Base-by-base conservation (phyloP, 2,797 vertebrate species). In the Rhinatrema bivittatum region DNA sequence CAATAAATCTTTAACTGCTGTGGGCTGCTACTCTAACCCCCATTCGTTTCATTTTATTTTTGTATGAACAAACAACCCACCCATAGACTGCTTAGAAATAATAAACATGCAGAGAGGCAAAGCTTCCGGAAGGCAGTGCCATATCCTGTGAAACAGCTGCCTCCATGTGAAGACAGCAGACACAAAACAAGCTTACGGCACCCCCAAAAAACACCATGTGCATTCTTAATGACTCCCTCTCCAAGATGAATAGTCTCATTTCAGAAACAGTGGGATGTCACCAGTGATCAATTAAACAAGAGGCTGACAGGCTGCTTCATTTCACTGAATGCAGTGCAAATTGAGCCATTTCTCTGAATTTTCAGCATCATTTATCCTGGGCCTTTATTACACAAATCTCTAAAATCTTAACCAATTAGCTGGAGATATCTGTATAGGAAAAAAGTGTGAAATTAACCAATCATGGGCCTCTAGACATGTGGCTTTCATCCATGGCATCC, bases 301-400 rank as follows among this genome's bases (percentile, higher is more conserved):
- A 35, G 52, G 15, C 23, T 57, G 56, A 43, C 1, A 11, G 16
- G 39, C 11, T 42, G 71, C 21, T 12, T 65, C 49, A 60, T 26
- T 62, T 50, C 39, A 59, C 6, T 60, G 46, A 69, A 65, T 43
- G 57, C 32, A 32, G 54, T 65, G 42, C 30, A 71, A 62, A 70
- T 29, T 49, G 54, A 67, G 36, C 56, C 35, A 52, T 56, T 62
- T 60, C 44, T 68, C 56, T 53, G 31, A 60, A 70, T 73, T 68
- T 78, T 76, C 63, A 72, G 41, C 61, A 59, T 32, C 39, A 67
- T 61, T 75, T 77, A 67, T 38, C 44, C 20, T 20, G 20, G 27
- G 34, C 40, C 60, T 58, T 64, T 72, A 64, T 72, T 75, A 77
- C 66, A 62, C 41, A 62, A 42, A 69, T 53, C 46, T 67, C 51